Evolutionary conservation across 2,797 vertebrate genomes (phyloP), one percentile per base, ranked within the genome.

Genomic region (Chlorospingus flavigularis): DNA sequence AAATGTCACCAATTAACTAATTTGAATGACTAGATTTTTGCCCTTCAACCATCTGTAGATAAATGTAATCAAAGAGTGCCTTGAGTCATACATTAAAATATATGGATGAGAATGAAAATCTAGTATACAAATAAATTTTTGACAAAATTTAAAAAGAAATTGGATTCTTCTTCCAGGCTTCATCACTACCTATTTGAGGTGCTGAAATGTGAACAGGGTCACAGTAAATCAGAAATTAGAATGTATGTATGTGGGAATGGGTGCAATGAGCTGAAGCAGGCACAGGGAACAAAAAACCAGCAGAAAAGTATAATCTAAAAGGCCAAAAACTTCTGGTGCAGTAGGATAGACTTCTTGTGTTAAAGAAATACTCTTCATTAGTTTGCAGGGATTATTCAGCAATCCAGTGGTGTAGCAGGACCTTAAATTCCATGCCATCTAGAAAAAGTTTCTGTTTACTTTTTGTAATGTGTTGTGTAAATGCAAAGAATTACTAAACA

Each of bases 41-140:
- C n/a, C 58, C 40, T 71, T 81, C 63, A 94, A 26, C 92, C 79
- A 76, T 94, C 90, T 96, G 92, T 70, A 88, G 66, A 65, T 45
- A 50, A 15, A 61, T 68, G 14, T 23, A 90, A 88, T 70, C 70
- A 88, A 92, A 84, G 37, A 60, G 7, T 60, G 40, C 13, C 26
- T 81, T 90, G 79, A 90, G 21, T 94, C 48, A 87, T 53, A 18
- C 51, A 63, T 90, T 84, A 76, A 94, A 88, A 90, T 47, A 23
- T 70, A 81, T 47, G 21, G 47, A 65, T 68, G 23, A 80, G 19
- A 75, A 16, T 70, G 25, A 62, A 86, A 90, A 88, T 5, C 25
- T 47, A 48, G 10, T n/a, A 42, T 43, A 40, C 39, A 91, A 74
- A 75, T 72, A 6, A 42, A 19, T 31, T 67, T 84, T 83, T 70